These are phyloP conservation scores for Pelodytes ibericus DNA, from an alignment of 2,797 vertebrate genomes.

Conservation along the genomic window DNA sequence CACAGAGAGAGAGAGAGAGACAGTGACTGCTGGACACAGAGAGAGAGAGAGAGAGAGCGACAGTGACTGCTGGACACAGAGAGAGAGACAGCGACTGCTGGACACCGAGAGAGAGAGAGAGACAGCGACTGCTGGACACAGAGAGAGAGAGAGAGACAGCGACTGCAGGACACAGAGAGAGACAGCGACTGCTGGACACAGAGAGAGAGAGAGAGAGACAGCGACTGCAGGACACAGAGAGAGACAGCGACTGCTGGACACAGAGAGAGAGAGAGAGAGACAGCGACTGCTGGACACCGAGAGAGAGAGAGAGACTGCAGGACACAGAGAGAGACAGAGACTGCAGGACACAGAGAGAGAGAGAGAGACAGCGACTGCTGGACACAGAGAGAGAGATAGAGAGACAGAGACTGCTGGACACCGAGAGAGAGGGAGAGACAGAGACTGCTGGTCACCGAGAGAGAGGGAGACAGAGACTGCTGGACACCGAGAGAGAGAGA, in stretches of 20 bases:
- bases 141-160: not conserved
- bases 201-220: not conserved
- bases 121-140: not conserved
- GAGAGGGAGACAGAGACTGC: not conserved
- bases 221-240: not conserved
- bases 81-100: not conserved
- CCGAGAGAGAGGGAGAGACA: not conserved
- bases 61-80: not conserved
- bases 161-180: not conserved
- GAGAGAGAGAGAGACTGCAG: not conserved
- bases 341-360: not conserved
- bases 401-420: not conserved
- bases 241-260: not conserved
- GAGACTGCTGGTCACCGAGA: not conserved
- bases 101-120: not conserved
- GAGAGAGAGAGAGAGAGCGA: not conserved
- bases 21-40: not conserved
- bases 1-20: not conserved
- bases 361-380: not conserved
- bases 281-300: accelerated
- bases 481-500: not conserved
- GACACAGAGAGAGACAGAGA: not conserved
- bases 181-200: not conserved
- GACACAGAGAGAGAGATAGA: not conserved
- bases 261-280: not conserved